Evolutionary conservation across 2,113 vertebrate species (phyloP), one percentile per base, ranked within the genome.

Genomic region (Choloepus hoffmanni): DNA sequence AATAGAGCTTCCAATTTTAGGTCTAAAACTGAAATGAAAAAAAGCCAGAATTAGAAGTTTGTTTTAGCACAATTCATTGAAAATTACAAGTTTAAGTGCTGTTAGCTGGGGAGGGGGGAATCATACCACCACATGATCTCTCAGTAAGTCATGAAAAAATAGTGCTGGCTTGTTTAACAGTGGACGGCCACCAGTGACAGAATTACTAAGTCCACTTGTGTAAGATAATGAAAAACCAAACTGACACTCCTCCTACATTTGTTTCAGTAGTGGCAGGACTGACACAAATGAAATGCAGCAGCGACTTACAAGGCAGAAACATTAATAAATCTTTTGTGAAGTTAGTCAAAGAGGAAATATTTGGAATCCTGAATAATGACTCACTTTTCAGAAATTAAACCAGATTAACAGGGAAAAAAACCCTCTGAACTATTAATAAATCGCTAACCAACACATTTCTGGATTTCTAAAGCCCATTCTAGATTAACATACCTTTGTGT

Each of bases 1-100:
- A 98, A 96, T 72, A 97, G 93, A 94, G 77, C 93, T 96, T 96
- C 96, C 92, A 96, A 84, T 90, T 97, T 97, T 96, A 97, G 94
- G 67, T 11, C 73, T 89, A 78, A 96, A 97, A 89, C 45, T 53
- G 87, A 97, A 96, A 95, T 95, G 84, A 92, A 97, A 98, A 96
- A 93, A 73, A 91, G 84, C 91, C 93, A 96, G 92, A 96, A 97
- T 96, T 96, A 96, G 95, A 96, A 94, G 58, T 87, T 68, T 96
- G 92, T 90, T 97, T 97, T 97, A 97, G 96, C 89, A 97, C 96
- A 96, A 95, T 95, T 93, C 50, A 74, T 15, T 96, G 94, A 95
- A 95, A 97, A 97, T 95, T 93, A 84, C 68, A 96, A 97, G 96
- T 96, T 89, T 90, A 92, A 89, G 73, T 2, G 18, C 79, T 96